Conservation (phyloP, 2,113 vertebrate species). For the Charina bottae region DNA sequence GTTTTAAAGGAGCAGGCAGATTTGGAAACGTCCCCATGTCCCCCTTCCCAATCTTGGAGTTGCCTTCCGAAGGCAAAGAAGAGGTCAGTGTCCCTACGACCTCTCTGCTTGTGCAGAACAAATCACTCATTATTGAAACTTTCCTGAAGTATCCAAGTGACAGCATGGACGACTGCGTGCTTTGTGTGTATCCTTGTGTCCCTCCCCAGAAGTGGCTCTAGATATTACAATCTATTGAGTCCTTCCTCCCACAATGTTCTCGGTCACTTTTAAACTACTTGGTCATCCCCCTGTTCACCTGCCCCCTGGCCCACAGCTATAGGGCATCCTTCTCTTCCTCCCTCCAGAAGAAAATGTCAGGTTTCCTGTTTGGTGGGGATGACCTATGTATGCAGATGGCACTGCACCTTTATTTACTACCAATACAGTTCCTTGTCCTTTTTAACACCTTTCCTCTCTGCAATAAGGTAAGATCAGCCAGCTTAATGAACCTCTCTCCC, state of each 20-base stretch:
- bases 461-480: neutral
- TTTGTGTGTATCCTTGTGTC: too few species aligned
- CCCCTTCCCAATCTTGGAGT: neutral
- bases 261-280: too few species aligned
- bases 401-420: slow-evolving; percentile 19
- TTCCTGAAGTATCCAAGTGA: too few species aligned
- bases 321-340: neutral
- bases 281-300: neutral
- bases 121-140: too few species aligned
- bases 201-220: too few species aligned
- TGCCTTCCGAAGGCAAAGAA: neutral
- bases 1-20: neutral
- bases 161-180: too few species aligned
- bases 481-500: slow-evolving; percentile 13
- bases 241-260: too few species aligned
- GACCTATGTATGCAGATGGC: slow-evolving; percentile 33
- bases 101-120: too few species aligned
- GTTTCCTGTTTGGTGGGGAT: neutral
- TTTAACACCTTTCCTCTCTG: slow-evolving; percentile 13
- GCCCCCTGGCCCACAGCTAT: neutral
- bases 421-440: neutral
- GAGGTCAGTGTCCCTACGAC: neutral
- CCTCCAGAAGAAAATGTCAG: neutral
- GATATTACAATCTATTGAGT: too few species aligned
- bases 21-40: neutral